These are phyloP conservation scores for Pachypsylla venusta DNA, from an alignment of 1,140 invertebrate genomes.

Conservation along the genomic window DNA sequence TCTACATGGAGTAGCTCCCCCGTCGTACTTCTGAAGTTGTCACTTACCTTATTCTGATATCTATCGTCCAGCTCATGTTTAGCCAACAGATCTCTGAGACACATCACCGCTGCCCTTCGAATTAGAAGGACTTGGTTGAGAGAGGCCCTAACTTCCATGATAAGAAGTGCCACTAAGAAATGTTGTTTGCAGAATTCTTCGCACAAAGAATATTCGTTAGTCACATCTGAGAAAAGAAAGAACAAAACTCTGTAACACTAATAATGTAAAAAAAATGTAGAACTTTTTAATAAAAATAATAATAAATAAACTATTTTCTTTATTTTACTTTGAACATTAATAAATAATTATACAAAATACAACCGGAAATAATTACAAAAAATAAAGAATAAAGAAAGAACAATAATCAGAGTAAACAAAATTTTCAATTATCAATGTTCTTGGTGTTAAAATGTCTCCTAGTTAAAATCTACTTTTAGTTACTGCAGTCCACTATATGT, in stretches of 20 bases:
- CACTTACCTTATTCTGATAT: conserved; percentile 48
- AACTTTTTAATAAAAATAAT: no score
- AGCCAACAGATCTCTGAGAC: conserved; percentile 69
- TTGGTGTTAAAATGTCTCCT: background rate
- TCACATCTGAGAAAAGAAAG: conserved; percentile 30
- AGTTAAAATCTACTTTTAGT: no score
- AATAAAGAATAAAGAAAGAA: no score
- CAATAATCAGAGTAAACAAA: no score
- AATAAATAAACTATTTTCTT: no score
- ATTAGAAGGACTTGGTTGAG: conserved; percentile 69
- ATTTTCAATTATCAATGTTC: no score
- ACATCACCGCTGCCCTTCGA: conserved; percentile 56
- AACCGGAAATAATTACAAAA: background rate
- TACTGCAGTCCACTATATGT: no score
- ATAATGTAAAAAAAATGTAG: no score
- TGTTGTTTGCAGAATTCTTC: conserved; percentile 80
- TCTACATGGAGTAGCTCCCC: no score
- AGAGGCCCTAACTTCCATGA: conserved; percentile 59
- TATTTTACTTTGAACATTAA: no score
- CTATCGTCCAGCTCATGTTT: conserved; percentile 90
- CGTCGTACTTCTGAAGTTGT: no score
- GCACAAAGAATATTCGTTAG: conserved; percentile 40
- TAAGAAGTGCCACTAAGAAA: conserved; percentile 66
- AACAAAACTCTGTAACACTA: no score
- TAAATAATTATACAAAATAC: background rate